These are phyloP conservation scores for Drosophila melanocephala DNA, from an alignment of 2,888 invertebrate species.

Conservation along the genomic window DNA sequence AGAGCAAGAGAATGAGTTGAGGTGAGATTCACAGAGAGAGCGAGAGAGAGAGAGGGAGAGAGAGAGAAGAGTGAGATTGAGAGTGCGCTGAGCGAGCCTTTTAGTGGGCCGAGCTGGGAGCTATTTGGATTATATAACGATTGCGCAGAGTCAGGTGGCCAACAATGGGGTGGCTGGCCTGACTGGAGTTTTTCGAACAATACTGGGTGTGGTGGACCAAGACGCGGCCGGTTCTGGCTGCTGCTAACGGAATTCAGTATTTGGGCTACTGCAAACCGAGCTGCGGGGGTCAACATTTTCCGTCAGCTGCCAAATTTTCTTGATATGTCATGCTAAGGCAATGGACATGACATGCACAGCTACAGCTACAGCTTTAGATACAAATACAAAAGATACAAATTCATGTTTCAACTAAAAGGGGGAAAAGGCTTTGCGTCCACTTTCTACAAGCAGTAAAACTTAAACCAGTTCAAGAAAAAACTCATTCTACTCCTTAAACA, in stretches of 20 bases:
- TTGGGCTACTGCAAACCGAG: slow-evolving; percentile 32
- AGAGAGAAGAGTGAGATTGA: background rate
- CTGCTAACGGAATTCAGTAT: slow-evolving; percentile 17
- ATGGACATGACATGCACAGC: slow-evolving; percentile 16
- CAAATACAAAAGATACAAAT: slow-evolving; percentile 3
- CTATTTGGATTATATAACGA: slow-evolving; percentile 63
- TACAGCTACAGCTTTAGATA: slow-evolving; percentile 1
- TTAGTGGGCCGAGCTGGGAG: slow-evolving; percentile 32
- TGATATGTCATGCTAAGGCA: slow-evolving; percentile 45
- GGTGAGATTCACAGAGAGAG: slow-evolving; percentile 3
- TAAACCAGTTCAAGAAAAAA: background rate
- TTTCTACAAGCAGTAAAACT: background rate
- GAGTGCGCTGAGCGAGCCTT: background rate
- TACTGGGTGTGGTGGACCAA: slow-evolving; percentile 67
- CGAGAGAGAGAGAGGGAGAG: background rate
- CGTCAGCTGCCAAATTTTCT: slow-evolving; percentile 31
- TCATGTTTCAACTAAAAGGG: background rate
- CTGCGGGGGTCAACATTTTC: slow-evolving; percentile 11
- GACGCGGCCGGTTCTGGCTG: slow-evolving; percentile 4
- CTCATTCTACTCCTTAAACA: background rate
- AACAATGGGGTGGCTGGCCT: slow-evolving; percentile 7
- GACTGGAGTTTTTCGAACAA: slow-evolving; percentile 18
- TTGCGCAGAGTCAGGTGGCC: slow-evolving; percentile 53
- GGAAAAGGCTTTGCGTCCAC: background rate
- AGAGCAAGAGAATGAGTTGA: background rate